A percentile compares a stretch with the other conserved stretches of the same genome.
These are phyloP conservation scores for Atrina japonica DNA, from an alignment of 2,888 invertebrate species.

Conservation along the genomic window DNA sequence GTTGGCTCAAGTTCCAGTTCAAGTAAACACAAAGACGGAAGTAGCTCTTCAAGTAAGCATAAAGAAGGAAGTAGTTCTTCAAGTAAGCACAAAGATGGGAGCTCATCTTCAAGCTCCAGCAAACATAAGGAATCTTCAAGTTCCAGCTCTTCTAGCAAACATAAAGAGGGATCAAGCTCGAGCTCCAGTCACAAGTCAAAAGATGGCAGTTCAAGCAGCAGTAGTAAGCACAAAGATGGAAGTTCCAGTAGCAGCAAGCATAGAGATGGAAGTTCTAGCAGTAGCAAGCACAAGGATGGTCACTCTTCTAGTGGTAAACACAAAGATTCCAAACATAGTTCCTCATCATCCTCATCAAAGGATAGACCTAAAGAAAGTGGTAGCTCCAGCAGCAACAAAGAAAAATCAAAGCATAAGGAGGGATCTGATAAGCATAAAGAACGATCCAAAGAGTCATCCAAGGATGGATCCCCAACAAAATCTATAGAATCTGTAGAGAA, in stretches of 20 bases:
- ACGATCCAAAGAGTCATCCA: slow-evolving; percentile 42
- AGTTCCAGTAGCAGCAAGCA: slow-evolving; percentile 35
- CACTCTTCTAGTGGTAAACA: slow-evolving; percentile 34
- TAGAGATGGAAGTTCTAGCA: slow-evolving; percentile 39
- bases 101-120: slow-evolving; percentile 23
- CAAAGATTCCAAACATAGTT: slow-evolving; percentile 32
- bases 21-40: slow-evolving; percentile 25
- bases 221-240: slow-evolving; percentile 39
- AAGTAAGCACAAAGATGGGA: slow-evolving; percentile 39
- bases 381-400: slow-evolving; percentile 41
- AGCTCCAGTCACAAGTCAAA: slow-evolving; percentile 39
- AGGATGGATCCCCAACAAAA: slow-evolving; percentile 41
- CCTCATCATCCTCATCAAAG: slow-evolving; percentile 13
- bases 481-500: slow-evolving; percentile 34
- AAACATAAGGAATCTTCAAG: slow-evolving; percentile 48
- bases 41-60: slow-evolving; percentile 35
- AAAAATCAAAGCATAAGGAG: slow-evolving; percentile 43
- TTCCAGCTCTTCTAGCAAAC: slow-evolving; percentile 14
- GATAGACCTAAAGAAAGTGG: background rate
- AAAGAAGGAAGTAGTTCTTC: slow-evolving; percentile 41
- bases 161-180: slow-evolving; percentile 48
- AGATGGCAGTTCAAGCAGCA: slow-evolving; percentile 40
- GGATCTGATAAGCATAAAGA: slow-evolving; percentile 53
- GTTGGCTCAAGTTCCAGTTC: slow-evolving; percentile 50
- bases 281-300: slow-evolving; percentile 33